Evolutionary conservation across 2,113 vertebrate species (phyloP).

Genomic region (Heterochromis multidens): DNA sequence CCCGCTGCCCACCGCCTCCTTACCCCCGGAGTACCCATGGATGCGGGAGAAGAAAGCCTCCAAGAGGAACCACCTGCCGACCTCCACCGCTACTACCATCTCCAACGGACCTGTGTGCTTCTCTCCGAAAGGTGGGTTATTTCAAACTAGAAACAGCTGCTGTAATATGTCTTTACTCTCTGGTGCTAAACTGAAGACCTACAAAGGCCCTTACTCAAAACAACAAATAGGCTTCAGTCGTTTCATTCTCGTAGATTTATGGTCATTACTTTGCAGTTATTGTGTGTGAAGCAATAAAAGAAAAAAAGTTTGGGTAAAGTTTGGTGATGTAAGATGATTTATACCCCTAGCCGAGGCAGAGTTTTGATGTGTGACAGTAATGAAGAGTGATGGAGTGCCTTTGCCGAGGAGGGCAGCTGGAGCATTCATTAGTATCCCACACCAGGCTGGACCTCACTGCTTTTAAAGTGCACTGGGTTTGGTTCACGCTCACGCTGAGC

Average conservation of each 20-base stretch:
- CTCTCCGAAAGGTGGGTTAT: conserved; percentile 91
- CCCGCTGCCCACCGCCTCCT: conserved; percentile 87
- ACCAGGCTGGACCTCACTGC: conserved; percentile 71
- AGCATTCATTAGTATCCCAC: conserved; percentile 90
- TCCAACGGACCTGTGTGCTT: conserved; percentile 87
- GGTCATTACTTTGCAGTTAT: conserved; percentile 23
- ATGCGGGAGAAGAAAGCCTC: conserved; percentile 99
- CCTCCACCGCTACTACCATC: conserved; percentile 73
- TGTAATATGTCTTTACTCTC: background rate
- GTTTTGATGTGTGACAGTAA: conserved; percentile 98
- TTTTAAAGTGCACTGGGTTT: conserved; percentile 82
- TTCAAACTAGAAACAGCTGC: background rate
- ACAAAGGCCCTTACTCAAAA: background rate
- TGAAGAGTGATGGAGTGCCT: conserved; percentile 99
- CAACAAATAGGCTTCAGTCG: background rate
- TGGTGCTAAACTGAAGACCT: conserved; percentile 21
- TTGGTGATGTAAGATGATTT: conserved; percentile 86
- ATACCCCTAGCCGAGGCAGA: conserved; percentile 85
- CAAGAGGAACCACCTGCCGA: conserved; percentile 88
- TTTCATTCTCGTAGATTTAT: background rate
- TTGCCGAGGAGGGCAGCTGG: conserved; percentile 94
- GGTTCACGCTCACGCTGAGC: conserved; percentile 73
- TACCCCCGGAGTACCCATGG: conserved; percentile 98
- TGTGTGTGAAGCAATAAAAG: conserved; percentile 34
- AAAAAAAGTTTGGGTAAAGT: conserved; percentile 75